Percentiles rank a stretch among this genome's conserved stretches.
Evolutionary conservation across 2,113 vertebrate genomes (phyloP).

Genomic region (Ailurus styani): DNA sequence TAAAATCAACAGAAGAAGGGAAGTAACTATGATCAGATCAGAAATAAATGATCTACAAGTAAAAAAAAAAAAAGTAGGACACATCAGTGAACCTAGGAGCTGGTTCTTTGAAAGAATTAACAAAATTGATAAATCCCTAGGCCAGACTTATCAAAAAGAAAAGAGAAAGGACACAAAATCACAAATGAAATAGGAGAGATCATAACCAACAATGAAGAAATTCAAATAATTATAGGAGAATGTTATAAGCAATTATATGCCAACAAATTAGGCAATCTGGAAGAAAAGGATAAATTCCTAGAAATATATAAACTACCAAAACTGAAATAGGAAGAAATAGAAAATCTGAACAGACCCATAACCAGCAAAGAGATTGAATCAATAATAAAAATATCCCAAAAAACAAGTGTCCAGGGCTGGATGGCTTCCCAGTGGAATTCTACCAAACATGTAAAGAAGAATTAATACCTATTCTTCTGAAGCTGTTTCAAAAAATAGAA

Average conservation of each 20-base stretch:
- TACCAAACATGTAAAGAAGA: neutral
- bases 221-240: neutral
- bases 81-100: neutral
- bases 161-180: neutral
- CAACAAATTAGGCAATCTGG: neutral
- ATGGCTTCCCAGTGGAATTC: neutral
- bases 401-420: neutral
- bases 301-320: neutral
- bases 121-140: neutral
- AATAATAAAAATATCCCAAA: neutral
- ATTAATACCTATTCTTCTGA: neutral
- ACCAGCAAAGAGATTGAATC: neutral
- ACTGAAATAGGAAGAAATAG: neutral
- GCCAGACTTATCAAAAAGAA: neutral
- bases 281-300: neutral
- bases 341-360: neutral
- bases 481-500: neutral
- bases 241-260: neutral
- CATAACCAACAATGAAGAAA: neutral
- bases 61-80: neutral
- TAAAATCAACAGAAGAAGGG: neutral
- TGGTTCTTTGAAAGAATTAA: neutral
- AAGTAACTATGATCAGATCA: neutral
- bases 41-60: neutral
- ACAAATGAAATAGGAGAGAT: neutral